Evolutionary conservation across 1,140 invertebrate species (phyloP), one percentile per base, ranked within the genome.

Genomic region (Trissolcus basalis): DNA sequence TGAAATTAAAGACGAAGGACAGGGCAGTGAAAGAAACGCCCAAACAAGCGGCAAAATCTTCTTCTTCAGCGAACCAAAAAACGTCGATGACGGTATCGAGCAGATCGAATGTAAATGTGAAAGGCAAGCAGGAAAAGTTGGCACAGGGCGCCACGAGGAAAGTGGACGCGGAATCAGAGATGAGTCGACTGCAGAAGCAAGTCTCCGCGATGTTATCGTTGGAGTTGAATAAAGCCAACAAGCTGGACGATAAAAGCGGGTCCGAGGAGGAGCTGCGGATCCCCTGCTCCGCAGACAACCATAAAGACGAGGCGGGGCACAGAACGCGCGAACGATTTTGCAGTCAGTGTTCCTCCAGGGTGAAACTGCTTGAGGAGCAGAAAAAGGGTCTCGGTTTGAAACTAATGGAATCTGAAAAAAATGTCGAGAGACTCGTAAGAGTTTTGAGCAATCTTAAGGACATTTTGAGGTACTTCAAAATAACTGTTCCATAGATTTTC

Each of bases 401-500:
- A 64, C 27, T 64, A 13, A 11, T 14, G 6, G 60, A 54, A 14
- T 54, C 60, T 1, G 60, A 64, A 32, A 64, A 54, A 45, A 47
- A 48, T 14, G 50, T 55, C 2, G 43, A 48, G 11, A 54, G 50
- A 13, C 8, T 64, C 13, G 47, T 27, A 8, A 54, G 27, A 48
- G 50, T 64, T 5, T 19, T 64, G 5, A 53, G 8, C 8, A 64
- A 47, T 13, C 15, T 64, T 7, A 47, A 36, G 11, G 50, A 64
- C 13, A 54, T 47, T 54, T 13, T 64, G 4, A 54, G 60, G 60
- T 64, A 54, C 33, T 12, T 39, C 9, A 39, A 27, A 27, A 27
- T 27, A 27, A 27, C 19, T n/a, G n/a, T n/a, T n/a, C 19, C 19
- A n/a, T n/a, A n/a, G n/a, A n/a, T 27, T 27, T 27, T 27, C 19